Evolutionary conservation across 1,140 invertebrate genomes (phyloP), one percentile per base, ranked within the genome.

Genomic region (Neomicropteryx cornuta): DNA sequence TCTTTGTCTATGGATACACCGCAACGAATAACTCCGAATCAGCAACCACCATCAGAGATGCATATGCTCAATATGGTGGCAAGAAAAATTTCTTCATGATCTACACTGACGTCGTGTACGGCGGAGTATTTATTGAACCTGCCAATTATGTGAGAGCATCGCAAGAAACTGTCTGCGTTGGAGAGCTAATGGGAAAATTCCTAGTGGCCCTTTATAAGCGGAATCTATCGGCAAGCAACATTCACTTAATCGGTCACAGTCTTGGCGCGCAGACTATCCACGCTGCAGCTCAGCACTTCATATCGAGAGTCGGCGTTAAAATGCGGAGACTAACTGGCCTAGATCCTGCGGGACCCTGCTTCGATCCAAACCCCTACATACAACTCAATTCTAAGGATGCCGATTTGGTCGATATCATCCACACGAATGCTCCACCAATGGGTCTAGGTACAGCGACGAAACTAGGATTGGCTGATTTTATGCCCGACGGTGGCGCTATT

Each of bases 391-490:
- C 49, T 42, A 44, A 39, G 5, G 60, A 62, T 28, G 60, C 58
- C 0, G 58, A 62, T 31, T 58, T 60, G 21, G 56, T 62, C 0
- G 78, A 82, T 42, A 57, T 76, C 1, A 68, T 83, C 39, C 70
- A 75, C 41, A 81, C 79, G 0, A 84, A 80, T 49, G 76, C n/a
- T n/a, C n/a, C 77, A 3, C 74, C 73, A 3, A 73, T 68, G 6
- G 77, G 73, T 43, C n/a, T n/a, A n/a, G 82, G 81, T 0, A 80
- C 79, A 49, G 58, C 71, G 2, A 69, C 71, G 28, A 71, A 70
- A 0, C 56, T 75, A 1, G 82, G 80, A 0, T 73, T 81, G 51
- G 71, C 75, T 2, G 78, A 81, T 55, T 79, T 81, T 51, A 85
- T 82, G 45, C 68, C 83, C 0, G 84, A 85, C 45, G 82, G 81